Evolutionary conservation across 2,797 vertebrate species (phyloP).

Genomic region (Erethizon dorsatum): DNA sequence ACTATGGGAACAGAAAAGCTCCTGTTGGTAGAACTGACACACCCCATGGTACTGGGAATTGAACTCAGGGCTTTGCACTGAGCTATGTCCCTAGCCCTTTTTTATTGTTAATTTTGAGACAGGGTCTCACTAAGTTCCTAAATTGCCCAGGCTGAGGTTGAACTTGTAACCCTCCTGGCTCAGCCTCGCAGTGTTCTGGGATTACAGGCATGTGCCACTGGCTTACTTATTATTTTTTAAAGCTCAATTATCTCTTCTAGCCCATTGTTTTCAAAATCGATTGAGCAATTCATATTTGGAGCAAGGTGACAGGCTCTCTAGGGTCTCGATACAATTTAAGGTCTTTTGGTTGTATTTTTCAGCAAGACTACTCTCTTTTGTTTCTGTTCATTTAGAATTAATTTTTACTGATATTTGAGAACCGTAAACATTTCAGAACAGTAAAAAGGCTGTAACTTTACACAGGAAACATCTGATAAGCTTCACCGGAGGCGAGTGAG

Average conservation of each 20-base stretch:
- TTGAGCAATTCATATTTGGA: not conserved
- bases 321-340: not conserved
- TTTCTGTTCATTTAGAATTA: slow-evolving; percentile 1
- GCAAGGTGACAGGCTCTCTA: slow-evolving; percentile 2
- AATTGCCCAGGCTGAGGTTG: not conserved
- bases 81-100: not conserved
- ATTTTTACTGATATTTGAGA: slow-evolving; percentile 72
- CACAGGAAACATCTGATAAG: slow-evolving; percentile 39
- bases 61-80: not conserved
- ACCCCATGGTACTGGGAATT: not conserved
- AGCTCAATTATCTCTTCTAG: slow-evolving; percentile 27
- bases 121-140: not conserved
- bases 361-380: not conserved
- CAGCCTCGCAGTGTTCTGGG: not conserved
- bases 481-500: slow-evolving; percentile 44
- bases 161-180: not conserved
- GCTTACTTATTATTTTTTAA: not conserved
- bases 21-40: not conserved
- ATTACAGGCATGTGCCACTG: not conserved
- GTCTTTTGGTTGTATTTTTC: slow-evolving; percentile 61
- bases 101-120: not conserved
- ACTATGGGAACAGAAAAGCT: not conserved
- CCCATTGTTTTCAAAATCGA: slow-evolving; percentile 44
- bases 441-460: slow-evolving; percentile 68
- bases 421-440: slow-evolving; percentile 64